Conservation (phyloP, 2,113 vertebrate genomes). For the Eulemur macaco region DNA sequence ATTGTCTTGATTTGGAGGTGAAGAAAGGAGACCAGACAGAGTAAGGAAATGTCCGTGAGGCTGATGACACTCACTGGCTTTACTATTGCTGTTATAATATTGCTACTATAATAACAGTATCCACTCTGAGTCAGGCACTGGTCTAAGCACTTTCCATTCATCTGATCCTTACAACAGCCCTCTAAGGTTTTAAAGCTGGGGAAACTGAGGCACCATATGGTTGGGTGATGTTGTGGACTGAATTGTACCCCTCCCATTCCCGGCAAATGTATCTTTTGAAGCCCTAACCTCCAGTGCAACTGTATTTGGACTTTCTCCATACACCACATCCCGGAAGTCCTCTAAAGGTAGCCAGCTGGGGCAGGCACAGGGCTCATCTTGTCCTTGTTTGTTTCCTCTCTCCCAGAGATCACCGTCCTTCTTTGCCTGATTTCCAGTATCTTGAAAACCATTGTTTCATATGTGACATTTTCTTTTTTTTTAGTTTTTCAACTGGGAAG, state of each 20-base stretch:
- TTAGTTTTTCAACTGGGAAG: background rate
- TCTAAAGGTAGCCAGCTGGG: background rate
- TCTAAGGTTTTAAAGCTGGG: background rate
- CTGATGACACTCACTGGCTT: background rate
- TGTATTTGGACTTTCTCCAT: background rate
- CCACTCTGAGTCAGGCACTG: background rate
- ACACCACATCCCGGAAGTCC: background rate
- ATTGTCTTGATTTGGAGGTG: background rate
- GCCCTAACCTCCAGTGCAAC: background rate
- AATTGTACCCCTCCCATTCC: background rate
- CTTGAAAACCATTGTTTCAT: background rate
- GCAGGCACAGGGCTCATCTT: background rate
- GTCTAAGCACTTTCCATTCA: background rate
- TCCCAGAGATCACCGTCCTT: background rate
- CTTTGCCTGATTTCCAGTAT: background rate
- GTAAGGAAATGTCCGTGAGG: background rate
- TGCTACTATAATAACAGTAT: background rate
- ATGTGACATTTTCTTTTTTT: background rate
- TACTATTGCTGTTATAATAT: background rate
- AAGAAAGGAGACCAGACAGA: background rate
- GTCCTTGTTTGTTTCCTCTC: background rate
- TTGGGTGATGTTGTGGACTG: background rate
- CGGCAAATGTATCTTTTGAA: background rate
- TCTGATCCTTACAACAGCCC: background rate
- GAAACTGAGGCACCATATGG: background rate